A percentile compares a stretch with the other conserved stretches of the same genome.
Conservation (phyloP, 2,113 vertebrate species). For the Suncus etruscus region DNA sequence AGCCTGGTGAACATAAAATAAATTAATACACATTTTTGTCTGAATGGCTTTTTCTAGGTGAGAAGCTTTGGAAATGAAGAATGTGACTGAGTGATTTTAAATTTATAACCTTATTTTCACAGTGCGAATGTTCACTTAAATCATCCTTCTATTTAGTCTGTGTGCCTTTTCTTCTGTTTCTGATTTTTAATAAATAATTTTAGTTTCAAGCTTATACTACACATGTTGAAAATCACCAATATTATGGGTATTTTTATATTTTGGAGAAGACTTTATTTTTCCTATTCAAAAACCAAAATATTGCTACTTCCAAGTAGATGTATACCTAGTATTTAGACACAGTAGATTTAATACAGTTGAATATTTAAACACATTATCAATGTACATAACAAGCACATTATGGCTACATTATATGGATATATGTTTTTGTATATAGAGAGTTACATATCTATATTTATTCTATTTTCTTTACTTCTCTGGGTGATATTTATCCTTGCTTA, state of each 20-base stretch:
- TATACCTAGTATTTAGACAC: not conserved
- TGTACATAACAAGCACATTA: not conserved
- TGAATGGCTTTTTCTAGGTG: not conserved
- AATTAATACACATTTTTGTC: constrained; percentile 76
- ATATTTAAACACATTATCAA: not conserved
- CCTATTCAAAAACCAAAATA: not conserved
- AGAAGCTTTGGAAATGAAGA: constrained; percentile 10
- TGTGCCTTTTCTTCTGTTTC: not conserved
- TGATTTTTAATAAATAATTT: not conserved
- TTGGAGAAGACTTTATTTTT: not conserved
- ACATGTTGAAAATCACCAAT: not conserved
- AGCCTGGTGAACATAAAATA: constrained; percentile 59
- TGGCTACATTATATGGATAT: not conserved
- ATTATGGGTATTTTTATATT: not conserved
- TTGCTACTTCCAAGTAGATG: not conserved
- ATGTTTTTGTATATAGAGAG: not conserved
- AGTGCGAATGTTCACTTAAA: not conserved
- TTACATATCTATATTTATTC: not conserved
- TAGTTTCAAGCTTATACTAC: not conserved
- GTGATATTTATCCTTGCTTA: not conserved
- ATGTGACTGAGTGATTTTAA: not conserved
- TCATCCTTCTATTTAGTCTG: not conserved
- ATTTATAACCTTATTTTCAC: not conserved
- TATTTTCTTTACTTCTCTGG: not conserved
- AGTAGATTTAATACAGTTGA: not conserved